Base-by-base conservation (phyloP, 2,888 invertebrate genomes). In the Pterobdella sp. region DNA sequence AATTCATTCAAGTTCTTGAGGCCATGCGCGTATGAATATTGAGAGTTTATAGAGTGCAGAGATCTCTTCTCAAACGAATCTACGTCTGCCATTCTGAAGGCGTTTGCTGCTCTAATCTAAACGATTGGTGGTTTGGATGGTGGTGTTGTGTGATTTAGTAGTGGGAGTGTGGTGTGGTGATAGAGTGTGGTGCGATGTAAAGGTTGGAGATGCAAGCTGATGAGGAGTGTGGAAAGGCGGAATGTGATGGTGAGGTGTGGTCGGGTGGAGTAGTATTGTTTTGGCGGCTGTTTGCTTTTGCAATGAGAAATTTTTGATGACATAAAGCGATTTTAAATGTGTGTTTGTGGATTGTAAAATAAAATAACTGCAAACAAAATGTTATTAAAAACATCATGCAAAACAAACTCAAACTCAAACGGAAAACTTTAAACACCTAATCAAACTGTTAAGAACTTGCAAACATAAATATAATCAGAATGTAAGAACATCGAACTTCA, bases 81-180 rank as follows among this genome's bases (percentile, higher is more conserved):
- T 84, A 93, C 90, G 88, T 95, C 95, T 87, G 96, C 96, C 89
- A 95, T 94, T 87, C 97, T 95, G 90, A 97, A 98, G 88, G 97
- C 97, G 88, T 97, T 97, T 88, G 98, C 96, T 88, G 97, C 97
- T 88, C 97, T 95, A 87, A 97, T 97, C 97, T 97, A 91, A 86
- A 84, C 83, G 26, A 14, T n/a, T 69, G 32, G 32, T 65, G 66
- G 4, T 72, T 67, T n/a, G 36, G 18, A 34, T 65, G 66, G 29
- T 32, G 66, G 66, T 65, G 31, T 7, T 63, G 31, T 7, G 63
- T 63, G 63, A 26, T 7, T n/a, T 26, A 26, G 63, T n/a, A n/a
- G 66, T 65, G 4, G 35, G 26, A 29, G 32, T 7, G 31, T 63
- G 37, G 68, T 36, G 35, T 26, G 68, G 36, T 49, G 42, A 34